Evolutionary conservation across 23 tunicate species (phyloP), one percentile per base, ranked within the genome.

Genomic region (Diplosoma virens): DNA sequence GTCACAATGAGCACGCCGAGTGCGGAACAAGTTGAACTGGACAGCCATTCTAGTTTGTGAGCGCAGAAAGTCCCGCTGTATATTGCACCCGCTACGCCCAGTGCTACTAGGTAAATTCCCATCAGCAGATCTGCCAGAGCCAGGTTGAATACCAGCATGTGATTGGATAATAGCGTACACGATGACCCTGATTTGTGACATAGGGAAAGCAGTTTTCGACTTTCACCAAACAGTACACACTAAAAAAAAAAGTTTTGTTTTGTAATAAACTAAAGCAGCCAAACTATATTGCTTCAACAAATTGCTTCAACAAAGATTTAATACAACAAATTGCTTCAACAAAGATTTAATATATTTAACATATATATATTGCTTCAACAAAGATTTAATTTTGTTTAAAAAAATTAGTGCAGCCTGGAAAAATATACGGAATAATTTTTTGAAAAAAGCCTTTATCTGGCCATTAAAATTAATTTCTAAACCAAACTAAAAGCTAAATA

Each of bases 31-130:
- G 45, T 45, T 9, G 23, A 1, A 34, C 87, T 58, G 1, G 78
- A 67, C 5, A 82, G 34, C 87, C 87, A 82, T 7, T 61, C 50
- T 11, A 82, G 50, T 31, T 64, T 82, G 25, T 82, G 61, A 18
- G 87, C 77, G 58, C 87, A 82, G 56, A 60, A 82, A 5, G 30
- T 25, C 11, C 87, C 87, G 32, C 87, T 82, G 69, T 82, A 70
- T 18, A 63, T 3, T 1, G 55, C 66, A 20, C 77, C 81, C 2
- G 68, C 30, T 54, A 50, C 24, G n/a, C 87, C 87, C 33, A 82
- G 58, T 1, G 75, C 29, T 14, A 82, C 1, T 5, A 82, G 81
- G 47, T 82, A 82, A 22, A 82, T 30, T n/a, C 87, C 87, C 81
- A 82, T 82, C 1, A 82, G 36, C 3, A 60, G 30, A 32, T 82